Base-by-base conservation (phyloP, 2,888 invertebrate species). In the Andrena hattorfiana region DNA sequence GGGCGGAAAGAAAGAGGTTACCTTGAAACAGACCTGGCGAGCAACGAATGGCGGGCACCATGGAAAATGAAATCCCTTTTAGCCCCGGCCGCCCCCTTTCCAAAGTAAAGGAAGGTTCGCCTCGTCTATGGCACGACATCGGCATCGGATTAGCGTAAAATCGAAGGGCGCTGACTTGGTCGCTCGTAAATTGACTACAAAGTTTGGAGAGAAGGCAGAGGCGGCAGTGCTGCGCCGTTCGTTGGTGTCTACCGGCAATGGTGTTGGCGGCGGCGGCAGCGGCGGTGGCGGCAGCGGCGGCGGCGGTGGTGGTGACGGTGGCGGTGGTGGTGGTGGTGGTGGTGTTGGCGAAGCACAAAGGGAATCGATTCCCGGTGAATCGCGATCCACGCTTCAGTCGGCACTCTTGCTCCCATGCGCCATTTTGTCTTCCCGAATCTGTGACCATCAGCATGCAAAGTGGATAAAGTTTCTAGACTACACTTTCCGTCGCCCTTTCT, bases 121-220 rank as follows among this genome's bases (percentile, higher is more conserved):
- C 82, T 89, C 81, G 82, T 89, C 87, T 81, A 85, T 80, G 77
- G 85, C 77, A 87, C 86, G 89, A 88, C 90, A 89, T 91, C 88
- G 89, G 89, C 90, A 90, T 89, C 88, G 90, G 91, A 92, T 91
- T 92, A 92, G 89, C 91, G 92, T 90, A 91, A 91, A 92, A 90
- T 91, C 90, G 92, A 89, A 91, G 92, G 90, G 90, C 90, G 91
- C 91, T 92, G 92, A 92, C 92, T 92, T 89, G 89, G 88, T 90
- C 85, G 90, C 90, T 92, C 92, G 90, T 92, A 92, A 92, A 92
- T 92, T 91, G 92, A 91, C 90, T 90, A 92, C 91, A 91, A 92
- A 92, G 89, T 92, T 92, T 91, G 86, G 88, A 81, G 88, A 86
- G 84, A 84, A 86, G 81, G 70, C 73, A 85, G 76, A 77, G 78